Percentiles rank a stretch among this genome's conserved stretches.
Evolutionary conservation across 2,888 invertebrate genomes (phyloP).

Genomic region (Drosophila mimica): DNA sequence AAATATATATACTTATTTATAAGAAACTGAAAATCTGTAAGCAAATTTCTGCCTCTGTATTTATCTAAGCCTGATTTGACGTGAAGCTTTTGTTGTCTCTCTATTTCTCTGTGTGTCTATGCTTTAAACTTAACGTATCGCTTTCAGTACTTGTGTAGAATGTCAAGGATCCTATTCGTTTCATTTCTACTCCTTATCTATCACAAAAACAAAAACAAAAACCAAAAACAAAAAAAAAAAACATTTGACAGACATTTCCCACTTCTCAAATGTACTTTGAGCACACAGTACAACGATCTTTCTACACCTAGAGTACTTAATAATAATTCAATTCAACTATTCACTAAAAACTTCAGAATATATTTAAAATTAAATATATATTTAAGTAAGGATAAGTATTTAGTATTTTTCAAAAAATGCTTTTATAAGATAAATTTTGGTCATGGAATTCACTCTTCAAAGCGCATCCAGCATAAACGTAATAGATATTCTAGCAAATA

Average conservation of each 20-base stretch:
- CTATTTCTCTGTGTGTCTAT: constrained; percentile 49
- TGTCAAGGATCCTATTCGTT: constrained; percentile 31
- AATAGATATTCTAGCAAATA: constrained; percentile 1
- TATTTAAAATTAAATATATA: constrained; percentile 5
- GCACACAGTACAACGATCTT: constrained; percentile 55
- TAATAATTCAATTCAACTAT: constrained; percentile 19
- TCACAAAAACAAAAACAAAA: neutral
- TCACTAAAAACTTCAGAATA: constrained; percentile 15
- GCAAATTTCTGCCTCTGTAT: constrained; percentile 43
- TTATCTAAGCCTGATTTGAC: constrained; percentile 72
- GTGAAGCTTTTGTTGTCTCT: constrained; percentile 84
- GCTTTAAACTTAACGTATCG: constrained; percentile 23
- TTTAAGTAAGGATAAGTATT: constrained; percentile 46
- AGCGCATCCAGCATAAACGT: constrained; percentile 19
- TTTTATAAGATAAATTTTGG: constrained; percentile 19
- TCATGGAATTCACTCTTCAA: constrained; percentile 15
- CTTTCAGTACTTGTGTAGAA: constrained; percentile 46
- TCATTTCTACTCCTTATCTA: constrained; percentile 12
- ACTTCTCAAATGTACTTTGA: constrained; percentile 47
- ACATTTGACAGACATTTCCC: constrained; percentile 18
- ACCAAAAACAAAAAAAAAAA: constrained; percentile 5
- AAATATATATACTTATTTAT: neutral
- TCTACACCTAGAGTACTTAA: constrained; percentile 39
- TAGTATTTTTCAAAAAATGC: constrained; percentile 28
- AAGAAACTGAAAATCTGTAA: constrained; percentile 19